A percentile compares a stretch with the other conserved stretches of the same genome.
These are phyloP conservation scores for Nephrotoma flavescens DNA, from an alignment of 2,888 invertebrate species.

Conservation along the genomic window DNA sequence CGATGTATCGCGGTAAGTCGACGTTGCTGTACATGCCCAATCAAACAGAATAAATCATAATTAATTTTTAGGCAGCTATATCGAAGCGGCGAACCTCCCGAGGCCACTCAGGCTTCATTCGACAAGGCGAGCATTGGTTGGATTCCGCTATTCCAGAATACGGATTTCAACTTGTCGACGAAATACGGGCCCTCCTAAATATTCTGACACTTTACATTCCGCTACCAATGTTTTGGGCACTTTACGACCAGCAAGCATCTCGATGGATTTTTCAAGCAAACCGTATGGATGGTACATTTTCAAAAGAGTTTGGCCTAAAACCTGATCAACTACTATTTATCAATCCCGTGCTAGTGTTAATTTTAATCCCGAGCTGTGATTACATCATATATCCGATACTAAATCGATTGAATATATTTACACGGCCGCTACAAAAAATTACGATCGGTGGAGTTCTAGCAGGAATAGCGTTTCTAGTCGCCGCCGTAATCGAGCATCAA, in stretches of 20 bases:
- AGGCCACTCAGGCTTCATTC: slow-evolving; percentile 23
- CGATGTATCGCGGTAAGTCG: not conserved
- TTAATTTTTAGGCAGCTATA: slow-evolving; percentile 34
- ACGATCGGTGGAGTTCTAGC: slow-evolving; percentile 74
- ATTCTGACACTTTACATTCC: slow-evolving; percentile 77
- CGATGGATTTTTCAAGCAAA: slow-evolving; percentile 88
- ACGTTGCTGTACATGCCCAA: not conserved
- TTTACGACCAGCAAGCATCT: slow-evolving; percentile 94
- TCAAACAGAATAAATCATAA: not conserved
- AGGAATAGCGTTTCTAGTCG: slow-evolving; percentile 64
- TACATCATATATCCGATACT: slow-evolving; percentile 33
- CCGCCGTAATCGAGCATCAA: slow-evolving; percentile 63
- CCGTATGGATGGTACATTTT: slow-evolving; percentile 62
- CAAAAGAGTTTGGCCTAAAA: slow-evolving; percentile 47
- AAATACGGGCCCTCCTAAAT: slow-evolving; percentile 59
- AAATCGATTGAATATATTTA: slow-evolving; percentile 18
- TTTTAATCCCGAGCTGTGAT: slow-evolving; percentile 76
- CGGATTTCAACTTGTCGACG: slow-evolving; percentile 53
- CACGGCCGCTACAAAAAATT: slow-evolving; percentile 27
- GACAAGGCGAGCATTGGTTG: slow-evolving; percentile 57
- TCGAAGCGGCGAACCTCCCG: slow-evolving; percentile 31
- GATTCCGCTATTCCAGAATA: slow-evolving; percentile 76
- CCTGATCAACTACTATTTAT: slow-evolving; percentile 96
- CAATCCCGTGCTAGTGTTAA: slow-evolving; percentile 75
- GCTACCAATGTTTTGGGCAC: slow-evolving; percentile 89